Evolutionary conservation across 2,797 vertebrate species (phyloP).

Genomic region (Tauraco hartlaubi): DNA sequence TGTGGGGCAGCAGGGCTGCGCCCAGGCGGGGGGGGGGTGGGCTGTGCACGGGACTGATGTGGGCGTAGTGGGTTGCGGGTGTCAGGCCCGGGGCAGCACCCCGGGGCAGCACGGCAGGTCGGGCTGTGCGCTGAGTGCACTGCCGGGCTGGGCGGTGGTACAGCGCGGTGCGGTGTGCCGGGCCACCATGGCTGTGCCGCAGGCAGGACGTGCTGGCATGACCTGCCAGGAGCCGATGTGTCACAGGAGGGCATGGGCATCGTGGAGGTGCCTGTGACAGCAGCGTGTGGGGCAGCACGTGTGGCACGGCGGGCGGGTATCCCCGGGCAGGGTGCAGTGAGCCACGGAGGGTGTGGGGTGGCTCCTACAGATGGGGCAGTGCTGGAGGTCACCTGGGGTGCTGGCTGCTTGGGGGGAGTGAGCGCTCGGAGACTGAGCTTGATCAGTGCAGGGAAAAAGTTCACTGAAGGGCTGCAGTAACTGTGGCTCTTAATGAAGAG

Average conservation of each 20-base stretch:
- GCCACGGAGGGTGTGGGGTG: background rate
- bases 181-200: rapidly evolving
- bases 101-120: background rate
- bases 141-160: no score
- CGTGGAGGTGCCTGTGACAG: rapidly evolving
- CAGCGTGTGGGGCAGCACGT: background rate
- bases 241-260: background rate
- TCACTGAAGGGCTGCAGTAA: background rate
- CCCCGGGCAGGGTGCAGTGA: background rate
- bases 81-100: no score
- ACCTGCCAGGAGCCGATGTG: background rate
- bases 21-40: background rate
- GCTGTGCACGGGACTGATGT: rapidly evolving
- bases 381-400: background rate
- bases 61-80: background rate
- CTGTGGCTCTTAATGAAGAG: background rate
- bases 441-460: background rate
- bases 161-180: background rate
- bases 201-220: background rate
- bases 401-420: background rate
- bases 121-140: background rate
- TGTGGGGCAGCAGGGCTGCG: no score
- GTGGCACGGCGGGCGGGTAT: rapidly evolving
- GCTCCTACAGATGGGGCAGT: background rate
- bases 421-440: background rate